Base-by-base conservation (phyloP, 1,140 invertebrate genomes). In the Drosophila burlai region DNA sequence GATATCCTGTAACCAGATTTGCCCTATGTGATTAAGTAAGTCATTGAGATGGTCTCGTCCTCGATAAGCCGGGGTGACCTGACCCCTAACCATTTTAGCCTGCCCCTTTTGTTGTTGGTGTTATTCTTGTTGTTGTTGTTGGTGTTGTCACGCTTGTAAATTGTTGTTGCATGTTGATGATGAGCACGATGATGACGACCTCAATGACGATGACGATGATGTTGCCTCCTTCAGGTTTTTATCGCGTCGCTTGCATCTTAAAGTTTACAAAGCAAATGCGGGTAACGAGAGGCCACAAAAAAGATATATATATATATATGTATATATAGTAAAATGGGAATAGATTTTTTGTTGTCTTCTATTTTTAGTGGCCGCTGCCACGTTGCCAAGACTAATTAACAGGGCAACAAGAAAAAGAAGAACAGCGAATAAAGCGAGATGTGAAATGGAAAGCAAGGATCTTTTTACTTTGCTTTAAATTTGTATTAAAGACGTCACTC, bases 1-100 rank as follows among this genome's bases (percentile, higher is more conserved):
- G 83, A 87, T 87, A 87, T 87, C 84, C 83, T 89, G 83, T 87
- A 87, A 87, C 84, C 83, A 87, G 83, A 89, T 89, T 89, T 89
- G 81, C 81, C 83, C 84, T 89, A 89, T 89, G 84, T 84, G 84
- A 89, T 89, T 89, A 89, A 89, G 84, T 81, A 89, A 89, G 84
- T 89, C 84, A 87, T 87, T 87, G 84, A 87, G 84, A 89, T 87
- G 84, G 60, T 83, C 83, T 77, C 76, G 63, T 54, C 80, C 71
- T 69, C 76, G 83, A 87, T 87, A 86, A 87, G 83, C 83, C 76
- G 67, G 49, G 63, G 47, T 71, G 76, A 73, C 75, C 74, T 59
- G 63, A 45, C 63, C 78, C 60, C 54, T 60, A 61, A 49, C 58
- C 65, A 50, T 52, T 49, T 62, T 52, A 26, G 42, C 31, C 38